A percentile compares a stretch with the other conserved stretches of the same genome.
Evolutionary conservation across 1,140 invertebrate species (phyloP).

Genomic region (Eciton burchellii): DNA sequence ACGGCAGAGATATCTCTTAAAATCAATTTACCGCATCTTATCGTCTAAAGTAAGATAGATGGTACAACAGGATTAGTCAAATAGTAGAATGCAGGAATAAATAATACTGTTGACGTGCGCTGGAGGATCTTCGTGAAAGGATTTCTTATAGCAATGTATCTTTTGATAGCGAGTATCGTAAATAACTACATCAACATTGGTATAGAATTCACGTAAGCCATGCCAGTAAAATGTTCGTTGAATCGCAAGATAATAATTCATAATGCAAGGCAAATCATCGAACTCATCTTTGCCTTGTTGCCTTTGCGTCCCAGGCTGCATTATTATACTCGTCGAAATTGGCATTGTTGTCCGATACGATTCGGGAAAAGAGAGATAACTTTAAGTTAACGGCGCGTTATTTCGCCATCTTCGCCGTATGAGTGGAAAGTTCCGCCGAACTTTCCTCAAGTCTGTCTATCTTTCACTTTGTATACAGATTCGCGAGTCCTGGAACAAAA

Average conservation of each 20-base stretch:
- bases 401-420: background rate
- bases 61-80: too few relatives aligned
- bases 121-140: too few relatives aligned
- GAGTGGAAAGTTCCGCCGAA: conserved; percentile 9
- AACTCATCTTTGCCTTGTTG: background rate
- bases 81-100: too few relatives aligned
- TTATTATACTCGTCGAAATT: conserved; percentile 35
- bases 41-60: too few relatives aligned
- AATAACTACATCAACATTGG: too few relatives aligned
- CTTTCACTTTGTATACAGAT: conserved; percentile 28
- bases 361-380: conserved; percentile 19
- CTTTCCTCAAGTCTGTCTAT: conserved; percentile 33
- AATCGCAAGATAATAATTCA: background rate
- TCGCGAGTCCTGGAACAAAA: conserved; percentile 30
- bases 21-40: too few relatives aligned
- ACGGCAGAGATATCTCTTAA: too few relatives aligned
- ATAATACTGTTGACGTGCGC: too few relatives aligned
- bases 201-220: background rate
- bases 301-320: background rate
- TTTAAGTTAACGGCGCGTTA: conserved; percentile 14
- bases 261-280: background rate
- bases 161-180: too few relatives aligned
- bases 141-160: too few relatives aligned
- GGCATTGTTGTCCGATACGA: conserved; percentile 20
- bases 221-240: background rate